These are phyloP conservation scores for Galeopsomyia nigrocyanea DNA, from an alignment of 2,888 invertebrate species.

Conservation along the genomic window DNA sequence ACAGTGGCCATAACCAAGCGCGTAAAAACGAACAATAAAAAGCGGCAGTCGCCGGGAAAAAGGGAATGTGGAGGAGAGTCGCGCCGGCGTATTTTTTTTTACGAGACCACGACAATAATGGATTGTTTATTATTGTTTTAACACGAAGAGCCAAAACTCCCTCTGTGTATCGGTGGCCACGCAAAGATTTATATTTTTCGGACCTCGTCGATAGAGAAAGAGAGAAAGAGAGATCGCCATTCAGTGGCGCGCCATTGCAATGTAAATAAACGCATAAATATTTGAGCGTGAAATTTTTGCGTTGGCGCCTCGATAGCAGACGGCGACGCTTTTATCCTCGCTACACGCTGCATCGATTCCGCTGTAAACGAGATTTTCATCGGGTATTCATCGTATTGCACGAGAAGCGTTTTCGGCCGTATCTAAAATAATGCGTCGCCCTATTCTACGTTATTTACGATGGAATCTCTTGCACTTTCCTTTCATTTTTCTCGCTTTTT, in stretches of 20 bases:
- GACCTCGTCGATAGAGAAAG: background rate
- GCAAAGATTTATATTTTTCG: conserved; percentile 39
- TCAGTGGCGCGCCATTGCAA: conserved; percentile 47
- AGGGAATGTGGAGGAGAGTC: conserved; percentile 1
- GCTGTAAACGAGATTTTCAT: conserved; percentile 34
- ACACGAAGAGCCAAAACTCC: background rate
- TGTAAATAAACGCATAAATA: conserved; percentile 61
- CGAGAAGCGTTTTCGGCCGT: background rate
- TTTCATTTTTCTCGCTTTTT: conserved; percentile 30
- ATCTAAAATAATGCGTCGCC: no score
- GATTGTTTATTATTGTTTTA: conserved; percentile 42
- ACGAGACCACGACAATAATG: conserved; percentile 25
- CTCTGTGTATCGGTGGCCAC: background rate
- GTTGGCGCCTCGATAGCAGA: background rate
- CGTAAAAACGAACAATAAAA: conserved; percentile 19
- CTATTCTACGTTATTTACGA: conserved; percentile 22
- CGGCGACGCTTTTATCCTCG: background rate
- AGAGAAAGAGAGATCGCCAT: background rate
- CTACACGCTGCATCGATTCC: conserved; percentile 19
- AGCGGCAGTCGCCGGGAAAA: background rate
- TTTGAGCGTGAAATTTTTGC: conserved; percentile 54
- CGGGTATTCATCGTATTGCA: conserved; percentile 24
- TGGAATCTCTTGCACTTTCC: conserved; percentile 17
- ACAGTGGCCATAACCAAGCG: conserved; percentile 1
- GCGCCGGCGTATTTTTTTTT: conserved; percentile 32